Base-by-base conservation (phyloP, 2,797 vertebrate genomes). In the Sebastes kiyomatsui region DNA sequence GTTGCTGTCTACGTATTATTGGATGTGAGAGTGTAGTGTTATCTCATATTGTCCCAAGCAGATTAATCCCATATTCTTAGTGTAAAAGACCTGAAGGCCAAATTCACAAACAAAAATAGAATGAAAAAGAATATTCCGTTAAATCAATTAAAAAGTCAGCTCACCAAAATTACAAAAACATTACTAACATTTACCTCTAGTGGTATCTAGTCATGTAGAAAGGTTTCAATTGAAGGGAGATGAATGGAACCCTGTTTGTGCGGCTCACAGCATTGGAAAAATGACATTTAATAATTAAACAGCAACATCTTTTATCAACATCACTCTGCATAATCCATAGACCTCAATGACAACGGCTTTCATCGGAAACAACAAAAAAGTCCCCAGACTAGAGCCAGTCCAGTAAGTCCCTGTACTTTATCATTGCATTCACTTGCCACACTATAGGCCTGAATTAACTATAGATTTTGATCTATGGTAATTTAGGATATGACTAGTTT, bases 11-110 rank as follows among this genome's bases (percentile, higher is more conserved):
- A 70, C 32, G 54, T 76, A 20, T 85, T 84, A 74, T 71, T 87
- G 75, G 54, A 79, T 68, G 70, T 66, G 59, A 75, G 82, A 25
- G 33, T 49, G 66, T 25, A 3, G 23, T 75, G 67, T 75, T 83
- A 81, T 80, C 46, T 82, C 66, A 74, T 64, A 84, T 86, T 87
- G 81, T 89, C 54, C 80, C 62, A 67, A 56, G 23, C 33, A 66
- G 75, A 67, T 68, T 58, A 78, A 78, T 77, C 66, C 23, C 13
- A 14, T 68, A 13, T 64, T 82, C 8, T 55, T 62, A 42, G 16
- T 11, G 4, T 52, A n/a, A 68, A 49, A 49, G 20, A 58, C 60
- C 55, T 28, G 23, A 1, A 35, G 75, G 55, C 23, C 13, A 35
- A 69, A 79, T 35, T 55, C 58, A 61, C 30, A 68, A 27, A 79